Conservation (phyloP, 2,797 vertebrate species). For the Caiman crocodilus region DNA sequence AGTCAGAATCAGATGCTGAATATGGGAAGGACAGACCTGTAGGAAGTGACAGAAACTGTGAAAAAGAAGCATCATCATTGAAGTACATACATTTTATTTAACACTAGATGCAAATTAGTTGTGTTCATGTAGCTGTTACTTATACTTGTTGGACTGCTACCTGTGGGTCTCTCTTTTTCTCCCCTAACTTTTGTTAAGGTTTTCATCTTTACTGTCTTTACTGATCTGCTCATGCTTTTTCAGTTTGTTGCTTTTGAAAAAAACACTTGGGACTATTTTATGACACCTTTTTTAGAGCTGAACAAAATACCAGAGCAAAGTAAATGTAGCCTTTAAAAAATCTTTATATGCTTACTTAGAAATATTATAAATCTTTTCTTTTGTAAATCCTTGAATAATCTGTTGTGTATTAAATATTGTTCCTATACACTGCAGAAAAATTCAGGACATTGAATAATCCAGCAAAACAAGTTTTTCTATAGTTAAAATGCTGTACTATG, state of each 20-base stretch:
- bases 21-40: slow-evolving; percentile 4
- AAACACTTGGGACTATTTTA: background rate
- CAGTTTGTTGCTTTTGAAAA: background rate
- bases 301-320: background rate
- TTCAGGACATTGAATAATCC: background rate
- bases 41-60: slow-evolving; percentile 68
- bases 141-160: background rate
- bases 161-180: background rate
- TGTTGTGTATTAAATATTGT: background rate
- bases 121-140: background rate
- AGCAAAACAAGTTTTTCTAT: background rate
- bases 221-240: no score
- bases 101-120: background rate
- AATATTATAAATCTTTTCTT: slow-evolving; percentile 13
- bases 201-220: background rate
- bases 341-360: background rate
- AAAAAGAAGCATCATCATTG: slow-evolving; percentile 46
- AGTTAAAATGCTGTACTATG: background rate
- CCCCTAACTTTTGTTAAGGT: background rate
- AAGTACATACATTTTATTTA: slow-evolving; percentile 67
- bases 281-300: background rate
- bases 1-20: slow-evolving; percentile 78
- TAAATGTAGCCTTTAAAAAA: background rate
- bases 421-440: background rate
- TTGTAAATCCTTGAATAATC: background rate